Conservation (phyloP, 2,113 vertebrate genomes). For the Bettongia penicillata region DNA sequence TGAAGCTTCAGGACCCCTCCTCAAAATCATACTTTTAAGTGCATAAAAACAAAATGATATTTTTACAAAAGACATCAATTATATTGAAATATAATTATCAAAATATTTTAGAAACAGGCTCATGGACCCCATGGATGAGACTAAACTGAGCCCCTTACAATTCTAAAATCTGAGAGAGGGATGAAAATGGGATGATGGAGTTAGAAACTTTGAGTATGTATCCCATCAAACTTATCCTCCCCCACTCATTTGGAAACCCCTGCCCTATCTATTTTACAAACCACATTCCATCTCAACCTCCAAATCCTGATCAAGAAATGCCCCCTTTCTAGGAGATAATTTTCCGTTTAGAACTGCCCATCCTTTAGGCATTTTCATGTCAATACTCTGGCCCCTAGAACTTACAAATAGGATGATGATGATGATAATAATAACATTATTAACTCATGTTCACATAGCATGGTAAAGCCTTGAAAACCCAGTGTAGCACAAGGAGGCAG, state of each 20-base stretch:
- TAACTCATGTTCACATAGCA: neutral
- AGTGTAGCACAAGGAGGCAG: neutral
- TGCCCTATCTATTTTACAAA: neutral
- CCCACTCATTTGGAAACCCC: no score
- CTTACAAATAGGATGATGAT: neutral
- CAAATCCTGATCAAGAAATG: neutral
- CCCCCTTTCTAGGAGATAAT: neutral
- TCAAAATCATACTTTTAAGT: neutral
- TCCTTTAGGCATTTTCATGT: neutral
- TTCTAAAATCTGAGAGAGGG: neutral
- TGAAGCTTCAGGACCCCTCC: neutral
- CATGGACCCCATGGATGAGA: neutral
- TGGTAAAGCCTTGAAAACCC: neutral
- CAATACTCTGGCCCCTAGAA: neutral
- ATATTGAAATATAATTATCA: neutral
- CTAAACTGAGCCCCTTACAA: neutral
- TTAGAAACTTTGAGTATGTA: constrained; percentile 19
- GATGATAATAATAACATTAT: neutral
- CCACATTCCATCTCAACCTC: neutral
- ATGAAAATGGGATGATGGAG: neutral
- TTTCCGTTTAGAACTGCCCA: neutral
- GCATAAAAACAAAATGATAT: neutral
- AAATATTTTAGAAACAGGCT: neutral
- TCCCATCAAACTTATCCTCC: neutral
- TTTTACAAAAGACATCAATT: neutral